Base-by-base conservation (phyloP, 2,113 vertebrate species). In the Ascaphus truei region DNA sequence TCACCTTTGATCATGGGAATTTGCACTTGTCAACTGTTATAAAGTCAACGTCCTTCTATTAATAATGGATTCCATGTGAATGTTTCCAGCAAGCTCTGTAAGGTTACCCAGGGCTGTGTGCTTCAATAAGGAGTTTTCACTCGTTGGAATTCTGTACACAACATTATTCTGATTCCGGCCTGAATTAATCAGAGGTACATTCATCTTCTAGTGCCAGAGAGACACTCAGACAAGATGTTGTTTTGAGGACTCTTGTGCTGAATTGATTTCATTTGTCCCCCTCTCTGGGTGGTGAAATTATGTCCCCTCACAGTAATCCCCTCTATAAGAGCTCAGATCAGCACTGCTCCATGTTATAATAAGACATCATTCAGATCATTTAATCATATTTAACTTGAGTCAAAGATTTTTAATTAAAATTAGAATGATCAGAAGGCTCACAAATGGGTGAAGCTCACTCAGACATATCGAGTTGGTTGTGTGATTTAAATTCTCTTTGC, bases 1-100 rank as follows among this genome's bases (percentile, higher is more conserved):
- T 68, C 66, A 60, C 66, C 56, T 68, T 68, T 68, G 66, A 68
- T 60, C 55, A 22, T 10, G 23, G 36, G 55, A 29, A 18, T 59
- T 47, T 59, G 30, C 5, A 22, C 55, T 59, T 59, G 41, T 59
- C 30, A 58, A 48, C 39, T 58, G 27, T 57, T 47, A 67, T 39
- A 33, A 56, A 9, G 13, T 9, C 15, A 29, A 5, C 27, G 29
- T 16, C 30, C 29, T 37, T 6, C 22, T n/a, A 22, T 27, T 39
- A 65, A 41, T 65, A 55, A 43, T 66, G 9, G n/a, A 53, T 29
- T 23, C 16, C 33, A 12, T 50, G 41, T 48, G 36, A 68, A 68
- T 20, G 12, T 48, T 50, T 58, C 18, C 20, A 22, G 37, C 27
- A 63, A 25, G 18, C 62, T 29, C 29, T 53, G 34, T 65, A 65